Evolutionary conservation across 2,888 invertebrate species (phyloP).

Genomic region (Cheilosia scutellata): DNA sequence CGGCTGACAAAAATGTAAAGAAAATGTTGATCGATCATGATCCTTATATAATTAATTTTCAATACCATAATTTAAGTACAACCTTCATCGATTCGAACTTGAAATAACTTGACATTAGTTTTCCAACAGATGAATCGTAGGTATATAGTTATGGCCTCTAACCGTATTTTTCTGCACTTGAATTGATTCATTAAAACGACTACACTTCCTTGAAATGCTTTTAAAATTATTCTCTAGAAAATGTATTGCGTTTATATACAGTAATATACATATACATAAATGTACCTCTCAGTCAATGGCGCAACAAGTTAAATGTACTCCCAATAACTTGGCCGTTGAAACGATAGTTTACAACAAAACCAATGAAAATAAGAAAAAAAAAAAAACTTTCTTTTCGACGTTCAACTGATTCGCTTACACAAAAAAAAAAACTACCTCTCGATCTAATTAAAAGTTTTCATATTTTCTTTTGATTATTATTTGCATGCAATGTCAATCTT

Average conservation of each 20-base stretch:
- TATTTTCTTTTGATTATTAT: slow-evolving; percentile 26
- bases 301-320: slow-evolving; percentile 10
- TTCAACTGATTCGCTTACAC: slow-evolving; percentile 39
- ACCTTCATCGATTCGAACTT: too few species aligned
- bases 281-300: neutral
- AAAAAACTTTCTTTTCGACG: slow-evolving; percentile 57
- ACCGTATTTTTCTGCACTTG: too few species aligned
- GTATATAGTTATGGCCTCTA: too few species aligned
- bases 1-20: too few species aligned
- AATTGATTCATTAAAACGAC: too few species aligned
- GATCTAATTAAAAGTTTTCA: slow-evolving; percentile 46
- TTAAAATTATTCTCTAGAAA: too few species aligned
- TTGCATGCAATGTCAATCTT: slow-evolving; percentile 46
- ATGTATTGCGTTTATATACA: neutral
- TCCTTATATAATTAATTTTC: too few species aligned
- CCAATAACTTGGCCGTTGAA: slow-evolving; percentile 9
- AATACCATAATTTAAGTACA: too few species aligned
- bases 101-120: too few species aligned
- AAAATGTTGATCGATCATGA: too few species aligned
- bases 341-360: slow-evolving; percentile 31
- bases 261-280: neutral
- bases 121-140: too few species aligned
- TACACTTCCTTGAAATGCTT: too few species aligned
- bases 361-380: slow-evolving; percentile 9
- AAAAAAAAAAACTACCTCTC: slow-evolving; percentile 21